These are phyloP conservation scores for Lasioglossum calceatum DNA, from an alignment of 2,888 invertebrate species.

Conservation along the genomic window DNA sequence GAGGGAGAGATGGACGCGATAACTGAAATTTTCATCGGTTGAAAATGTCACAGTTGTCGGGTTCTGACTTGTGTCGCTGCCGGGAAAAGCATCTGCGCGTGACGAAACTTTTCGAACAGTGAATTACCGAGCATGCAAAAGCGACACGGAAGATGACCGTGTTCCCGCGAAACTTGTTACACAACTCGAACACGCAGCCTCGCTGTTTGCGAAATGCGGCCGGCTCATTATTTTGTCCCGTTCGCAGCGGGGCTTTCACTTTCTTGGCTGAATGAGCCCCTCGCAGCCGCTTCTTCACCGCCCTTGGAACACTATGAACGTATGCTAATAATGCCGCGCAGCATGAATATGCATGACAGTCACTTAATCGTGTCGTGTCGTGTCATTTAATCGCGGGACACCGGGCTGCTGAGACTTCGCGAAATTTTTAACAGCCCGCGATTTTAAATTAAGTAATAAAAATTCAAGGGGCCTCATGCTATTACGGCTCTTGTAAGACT, in stretches of 20 bases:
- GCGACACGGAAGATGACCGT: slow-evolving; percentile 5
- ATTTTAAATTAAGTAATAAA: slow-evolving; percentile 45
- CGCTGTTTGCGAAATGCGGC: not conserved
- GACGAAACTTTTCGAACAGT: slow-evolving; percentile 11
- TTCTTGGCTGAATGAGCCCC: slow-evolving; percentile 27
- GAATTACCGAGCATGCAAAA: slow-evolving; percentile 3
- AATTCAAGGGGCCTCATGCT: slow-evolving; percentile 21
- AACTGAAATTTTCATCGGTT: slow-evolving; percentile 59
- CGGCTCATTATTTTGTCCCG: slow-evolving; percentile 2
- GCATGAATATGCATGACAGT: slow-evolving; percentile 45
- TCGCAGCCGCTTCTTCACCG: slow-evolving; percentile 28
- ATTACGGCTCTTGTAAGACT: not conserved
- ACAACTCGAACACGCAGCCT: slow-evolving; percentile 1
- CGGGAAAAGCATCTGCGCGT: slow-evolving; percentile 25
- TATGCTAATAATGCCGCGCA: slow-evolving; percentile 39
- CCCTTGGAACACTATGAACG: slow-evolving; percentile 21
- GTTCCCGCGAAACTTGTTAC: slow-evolving; percentile 10
- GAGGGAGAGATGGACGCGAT: slow-evolving; percentile 15
- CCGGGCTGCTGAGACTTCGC: slow-evolving; percentile 16
- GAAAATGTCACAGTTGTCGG: slow-evolving; percentile 48
- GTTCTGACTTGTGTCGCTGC: slow-evolving; percentile 5
- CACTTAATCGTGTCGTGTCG: slow-evolving; percentile 39
- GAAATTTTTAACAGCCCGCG: slow-evolving; percentile 40
- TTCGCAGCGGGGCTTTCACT: slow-evolving; percentile 33
- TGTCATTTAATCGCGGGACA: slow-evolving; percentile 37